Conservation (phyloP, 2,113 vertebrate genomes). For the Scomber colias region DNA sequence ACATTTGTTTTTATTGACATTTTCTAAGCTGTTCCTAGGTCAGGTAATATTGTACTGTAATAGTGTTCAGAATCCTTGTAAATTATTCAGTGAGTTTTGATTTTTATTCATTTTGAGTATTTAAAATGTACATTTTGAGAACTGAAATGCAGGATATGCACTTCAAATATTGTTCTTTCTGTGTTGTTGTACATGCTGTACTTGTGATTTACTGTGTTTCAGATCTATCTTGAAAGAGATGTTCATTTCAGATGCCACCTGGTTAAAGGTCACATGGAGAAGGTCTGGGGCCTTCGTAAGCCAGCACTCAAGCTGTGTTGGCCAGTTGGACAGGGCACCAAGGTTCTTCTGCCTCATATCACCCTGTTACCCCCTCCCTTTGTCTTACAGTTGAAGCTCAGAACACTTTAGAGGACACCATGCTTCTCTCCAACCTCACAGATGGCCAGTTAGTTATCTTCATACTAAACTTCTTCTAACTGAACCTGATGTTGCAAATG, state of each 20-base stretch:
- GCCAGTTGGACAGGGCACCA: slow-evolving; percentile 75
- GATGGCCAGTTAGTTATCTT: slow-evolving; percentile 63
- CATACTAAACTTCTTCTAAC: slow-evolving; percentile 47
- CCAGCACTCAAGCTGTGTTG: slow-evolving; percentile 65
- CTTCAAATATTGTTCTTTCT: slow-evolving; percentile 11
- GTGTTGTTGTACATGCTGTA: slow-evolving; percentile 7
- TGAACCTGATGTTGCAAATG: slow-evolving; percentile 13
- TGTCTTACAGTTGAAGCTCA: slow-evolving; percentile 52
- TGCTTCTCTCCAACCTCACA: slow-evolving; percentile 51
- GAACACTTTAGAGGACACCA: slow-evolving; percentile 73
- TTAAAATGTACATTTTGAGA: neutral
- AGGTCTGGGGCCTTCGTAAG: slow-evolving; percentile 47
- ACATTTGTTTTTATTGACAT: too few species aligned
- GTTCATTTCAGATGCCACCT: slow-evolving; percentile 44
- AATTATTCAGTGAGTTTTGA: neutral
- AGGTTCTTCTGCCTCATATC: slow-evolving; percentile 65
- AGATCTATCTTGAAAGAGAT: slow-evolving; percentile 9
- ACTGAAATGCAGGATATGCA: neutral
- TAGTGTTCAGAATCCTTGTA: neutral
- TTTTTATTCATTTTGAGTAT: neutral
- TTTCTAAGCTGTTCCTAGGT: neutral
- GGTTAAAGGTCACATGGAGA: slow-evolving; percentile 56
- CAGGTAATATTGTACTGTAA: neutral
- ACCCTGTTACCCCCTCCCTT: slow-evolving; percentile 56
- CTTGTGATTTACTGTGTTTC: slow-evolving; percentile 1